phyloP scores from a whole-genome alignment of 1,140 invertebrate species.

The Drosophila albomicans region DNA sequence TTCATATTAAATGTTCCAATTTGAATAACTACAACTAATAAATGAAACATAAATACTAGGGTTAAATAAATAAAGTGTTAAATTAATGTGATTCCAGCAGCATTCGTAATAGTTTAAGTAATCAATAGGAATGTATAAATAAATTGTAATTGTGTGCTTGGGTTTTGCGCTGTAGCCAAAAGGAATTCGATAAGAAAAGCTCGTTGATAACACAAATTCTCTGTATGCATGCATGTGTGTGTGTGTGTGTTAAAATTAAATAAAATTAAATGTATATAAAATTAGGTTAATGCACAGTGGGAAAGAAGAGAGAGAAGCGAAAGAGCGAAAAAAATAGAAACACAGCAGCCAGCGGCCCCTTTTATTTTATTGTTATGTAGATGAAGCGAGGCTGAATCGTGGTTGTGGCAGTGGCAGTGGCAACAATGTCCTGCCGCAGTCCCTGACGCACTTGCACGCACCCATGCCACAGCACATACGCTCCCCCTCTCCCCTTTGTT shows the following conservation, averaged over 20 bases:
- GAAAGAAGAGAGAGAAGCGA: background rate
- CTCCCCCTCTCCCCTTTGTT: background rate
- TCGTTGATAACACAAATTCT: constrained; percentile 23
- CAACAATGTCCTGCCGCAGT: constrained; percentile 40
- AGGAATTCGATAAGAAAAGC: constrained; percentile 8
- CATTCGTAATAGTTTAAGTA: background rate
- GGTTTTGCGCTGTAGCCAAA: background rate
- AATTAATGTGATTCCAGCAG: background rate
- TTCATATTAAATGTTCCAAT: too few relatives aligned
- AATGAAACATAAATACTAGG: background rate
- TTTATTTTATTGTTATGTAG: constrained; percentile 85
- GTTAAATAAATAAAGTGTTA: background rate
- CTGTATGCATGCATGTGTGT: constrained; percentile 14
- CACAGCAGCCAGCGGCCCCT: constrained; percentile 25
- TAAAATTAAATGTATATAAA: constrained; percentile 83
- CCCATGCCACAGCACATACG: constrained; percentile 46
- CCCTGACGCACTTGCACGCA: constrained; percentile 64
- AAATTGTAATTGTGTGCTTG: background rate
- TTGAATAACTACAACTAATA: too few relatives aligned
- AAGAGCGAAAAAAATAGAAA: background rate
- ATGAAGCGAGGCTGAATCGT: constrained; percentile 54
- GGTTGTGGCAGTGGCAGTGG: background rate
- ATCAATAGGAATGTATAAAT: constrained; percentile 11
- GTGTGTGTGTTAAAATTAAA: constrained; percentile 81
- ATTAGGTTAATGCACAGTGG: constrained; percentile 73